Base-by-base conservation (phyloP, 2,888 invertebrate species). In the Chelonus formosanus region DNA sequence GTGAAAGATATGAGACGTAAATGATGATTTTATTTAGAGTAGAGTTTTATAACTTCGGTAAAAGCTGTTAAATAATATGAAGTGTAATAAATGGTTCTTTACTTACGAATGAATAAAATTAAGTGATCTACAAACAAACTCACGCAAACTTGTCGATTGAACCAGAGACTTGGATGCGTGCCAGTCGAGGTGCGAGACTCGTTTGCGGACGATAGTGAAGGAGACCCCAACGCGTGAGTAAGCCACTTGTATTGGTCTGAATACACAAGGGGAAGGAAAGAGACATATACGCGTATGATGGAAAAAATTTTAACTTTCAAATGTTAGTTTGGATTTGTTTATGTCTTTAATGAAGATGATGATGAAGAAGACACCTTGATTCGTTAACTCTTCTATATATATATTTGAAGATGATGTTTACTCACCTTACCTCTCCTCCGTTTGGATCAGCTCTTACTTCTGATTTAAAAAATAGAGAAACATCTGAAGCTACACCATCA, bases 171-270 rank as follows among this genome's bases (percentile, higher is more conserved):
- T 74, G 78, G 83, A 82, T 80, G 82, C 80, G 80, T 80, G 76
- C 78, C 75, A 79, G 76, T 73, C 82, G 82, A 79, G 79, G 83
- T 80, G 77, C 83, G 80, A 81, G 79, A 79, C 82, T 79, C 83
- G 83, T 84, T 84, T 84, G 84, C 81, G 81, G 78, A 76, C 77
- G 73, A 77, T 76, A 81, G 7, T 32, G 52, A 80, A 80, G 79
- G 80, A 80, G 81, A 79, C 78, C 76, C 79, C 78, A 79, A 81
- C 82, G 82, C 77, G 71, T 68, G 71, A 56, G 48, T 55, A 67
- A 72, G 64, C 71, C 76, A 74, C 73, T 71, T 69, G 76, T 75
- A 75, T 74, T 76, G 75, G 72, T 73, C 40, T 40, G 40, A 40
- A 40, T 40, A 40, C 32, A 52, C 52, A 52, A 73, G 73, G 74